Evolutionary conservation across 1,140 invertebrate species (phyloP).

Genomic region (Artemia franciscana): DNA sequence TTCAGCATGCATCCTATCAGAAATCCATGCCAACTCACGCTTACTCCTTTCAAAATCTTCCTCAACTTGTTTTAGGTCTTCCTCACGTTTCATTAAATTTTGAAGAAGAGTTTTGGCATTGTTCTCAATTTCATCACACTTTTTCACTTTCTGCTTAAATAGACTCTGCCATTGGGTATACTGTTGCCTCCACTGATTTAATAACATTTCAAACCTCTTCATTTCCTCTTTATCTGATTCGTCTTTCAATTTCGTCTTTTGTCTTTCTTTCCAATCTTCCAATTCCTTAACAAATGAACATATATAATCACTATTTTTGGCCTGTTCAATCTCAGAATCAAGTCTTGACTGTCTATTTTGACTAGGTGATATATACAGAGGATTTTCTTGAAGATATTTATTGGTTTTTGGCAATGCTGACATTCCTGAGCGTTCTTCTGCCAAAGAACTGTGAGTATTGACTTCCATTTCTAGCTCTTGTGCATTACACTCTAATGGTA

Average conservation of each 20-base stretch:
- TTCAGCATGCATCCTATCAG: not conserved
- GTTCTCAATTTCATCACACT: not conserved
- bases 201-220: not conserved
- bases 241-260: not conserved
- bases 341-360: not conserved
- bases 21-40: not conserved
- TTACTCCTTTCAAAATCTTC: not conserved
- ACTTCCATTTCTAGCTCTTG: no score
- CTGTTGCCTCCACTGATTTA: not conserved
- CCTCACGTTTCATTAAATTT: not conserved
- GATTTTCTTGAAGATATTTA: not conserved
- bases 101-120: not conserved
- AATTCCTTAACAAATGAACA: not conserved
- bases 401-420: not conserved
- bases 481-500: no score
- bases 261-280: not conserved
- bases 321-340: not conserved
- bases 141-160: not conserved
- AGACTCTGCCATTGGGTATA: not conserved
- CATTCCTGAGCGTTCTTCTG: no score
- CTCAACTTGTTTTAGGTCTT: not conserved
- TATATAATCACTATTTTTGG: not conserved
- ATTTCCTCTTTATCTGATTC: not conserved
- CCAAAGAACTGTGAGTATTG: no score
- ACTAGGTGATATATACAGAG: not conserved